These are phyloP conservation scores for Pseudochirops corinnae DNA, from an alignment of 2,797 vertebrate species.

Conservation along the genomic window DNA sequence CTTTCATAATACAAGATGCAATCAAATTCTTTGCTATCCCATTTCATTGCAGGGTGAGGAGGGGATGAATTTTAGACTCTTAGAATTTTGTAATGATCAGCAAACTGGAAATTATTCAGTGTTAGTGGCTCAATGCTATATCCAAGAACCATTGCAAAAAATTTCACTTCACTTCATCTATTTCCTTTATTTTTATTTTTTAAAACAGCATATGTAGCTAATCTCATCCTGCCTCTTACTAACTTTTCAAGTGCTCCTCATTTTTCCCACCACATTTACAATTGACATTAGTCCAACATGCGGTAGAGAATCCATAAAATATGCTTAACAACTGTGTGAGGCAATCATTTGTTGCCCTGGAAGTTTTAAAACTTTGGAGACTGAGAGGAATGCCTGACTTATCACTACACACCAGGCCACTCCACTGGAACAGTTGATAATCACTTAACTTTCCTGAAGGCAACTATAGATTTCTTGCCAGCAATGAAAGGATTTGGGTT, in stretches of 20 bases:
- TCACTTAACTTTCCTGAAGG: not conserved
- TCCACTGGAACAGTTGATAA: not conserved
- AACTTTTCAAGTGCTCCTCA: not conserved
- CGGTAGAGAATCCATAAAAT: not conserved
- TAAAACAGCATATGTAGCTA: not conserved
- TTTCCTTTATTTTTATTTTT: slow-evolving; percentile 10
- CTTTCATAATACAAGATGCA: slow-evolving; percentile 1
- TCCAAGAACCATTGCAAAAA: not conserved
- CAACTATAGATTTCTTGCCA: not conserved
- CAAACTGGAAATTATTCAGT: slow-evolving; percentile 18
- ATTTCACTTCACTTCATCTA: not conserved
- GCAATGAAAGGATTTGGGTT: not conserved
- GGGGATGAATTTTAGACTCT: not conserved
- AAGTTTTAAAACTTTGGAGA: not conserved
- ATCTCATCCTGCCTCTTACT: not conserved
- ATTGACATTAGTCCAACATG: not conserved
- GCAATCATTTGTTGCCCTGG: not conserved
- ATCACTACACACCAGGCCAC: not conserved
- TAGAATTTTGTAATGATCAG: slow-evolving; percentile 10
- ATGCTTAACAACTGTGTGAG: not conserved
- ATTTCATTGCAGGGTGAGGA: not conserved
- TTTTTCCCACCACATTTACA: not conserved
- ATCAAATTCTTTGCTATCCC: not conserved
- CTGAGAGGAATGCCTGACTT: not conserved
- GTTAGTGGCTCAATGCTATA: not conserved